Evolutionary conservation across 2,888 invertebrate genomes (phyloP), one percentile per base, ranked within the genome.

Genomic region (Rapana venosa): DNA sequence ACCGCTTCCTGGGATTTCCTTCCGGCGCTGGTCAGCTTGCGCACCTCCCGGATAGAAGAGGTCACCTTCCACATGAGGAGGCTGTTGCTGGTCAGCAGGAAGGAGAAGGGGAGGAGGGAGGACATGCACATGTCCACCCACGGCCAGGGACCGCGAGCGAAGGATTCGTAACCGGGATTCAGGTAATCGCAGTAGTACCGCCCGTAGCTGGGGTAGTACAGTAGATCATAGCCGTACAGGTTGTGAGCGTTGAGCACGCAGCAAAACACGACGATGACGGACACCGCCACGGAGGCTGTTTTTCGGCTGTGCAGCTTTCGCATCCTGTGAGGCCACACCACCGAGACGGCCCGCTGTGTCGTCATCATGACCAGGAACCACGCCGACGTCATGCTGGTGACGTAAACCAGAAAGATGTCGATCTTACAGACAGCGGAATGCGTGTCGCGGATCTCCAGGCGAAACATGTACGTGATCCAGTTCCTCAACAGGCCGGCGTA

Each of bases 351-450:
- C 22, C 94, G 87, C 79, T 94, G 94, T 32, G 94, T 35, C 0
- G 94, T 94, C 61, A 95, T 93, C 15, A 92, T 92, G 17, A 94
- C 93, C 56, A 95, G 91, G n/a, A 95, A 92, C 95, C 95, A 95
- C 0, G 94, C 93, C 1, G 94, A 94, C 84, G 93, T 92, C 83
- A 93, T 92, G 0, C 93, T 88, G 1, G 94, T 91, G 56, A 92
- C 92, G 86, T 94, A 94, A 4, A 94, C 92, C 22, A 94, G 83
- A 91, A 93, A 94, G 1, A 93, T 91, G 83, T 94, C 93, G 0
- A 93, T 35, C 87, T 94, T 94, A 88, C 94, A 94, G 1, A 91
- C 88, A 8, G 91, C 87, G n/a, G 89, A 84, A 83, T 92, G 92
- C 26, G 90, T 30, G n/a, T 91, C 30, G 0, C 94, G 91, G 13